Conservation (phyloP, 2,113 vertebrate species). For the Gallinago media region DNA sequence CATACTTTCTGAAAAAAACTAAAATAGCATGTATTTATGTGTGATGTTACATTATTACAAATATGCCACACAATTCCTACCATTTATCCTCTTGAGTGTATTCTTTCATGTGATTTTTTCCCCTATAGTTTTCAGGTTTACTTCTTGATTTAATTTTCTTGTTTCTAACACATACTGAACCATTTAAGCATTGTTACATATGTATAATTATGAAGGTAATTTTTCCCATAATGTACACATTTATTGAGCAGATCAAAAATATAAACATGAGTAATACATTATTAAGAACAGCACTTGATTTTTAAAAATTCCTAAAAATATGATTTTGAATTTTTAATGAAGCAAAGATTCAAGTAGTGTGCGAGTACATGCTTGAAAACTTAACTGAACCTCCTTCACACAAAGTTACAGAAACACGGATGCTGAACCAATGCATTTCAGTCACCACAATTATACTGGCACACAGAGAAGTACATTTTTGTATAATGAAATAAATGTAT, state of each 20-base stretch:
- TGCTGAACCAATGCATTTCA: background rate
- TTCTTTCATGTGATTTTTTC: background rate
- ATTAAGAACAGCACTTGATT: background rate
- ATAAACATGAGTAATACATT: background rate
- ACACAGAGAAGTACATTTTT: background rate
- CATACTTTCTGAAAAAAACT: background rate
- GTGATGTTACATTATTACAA: background rate
- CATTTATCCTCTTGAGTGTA: background rate
- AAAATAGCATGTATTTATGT: background rate
- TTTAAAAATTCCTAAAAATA: background rate
- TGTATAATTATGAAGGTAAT: background rate
- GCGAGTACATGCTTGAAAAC: background rate
- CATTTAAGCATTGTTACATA: background rate
- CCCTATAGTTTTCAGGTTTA: background rate
- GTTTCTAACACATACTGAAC: background rate
- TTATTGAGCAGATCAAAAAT: background rate
- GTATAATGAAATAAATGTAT: background rate
- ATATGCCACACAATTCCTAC: background rate
- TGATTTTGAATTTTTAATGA: background rate
- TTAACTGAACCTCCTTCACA: background rate
- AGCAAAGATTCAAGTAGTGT: background rate
- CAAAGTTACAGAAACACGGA: background rate
- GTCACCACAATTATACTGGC: accelerated
- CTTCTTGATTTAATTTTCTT: background rate
- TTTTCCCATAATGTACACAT: background rate